Evolutionary conservation across 2,113 vertebrate genomes (phyloP), one percentile per base, ranked within the genome.

Genomic region (Muntiacus muntjak): DNA sequence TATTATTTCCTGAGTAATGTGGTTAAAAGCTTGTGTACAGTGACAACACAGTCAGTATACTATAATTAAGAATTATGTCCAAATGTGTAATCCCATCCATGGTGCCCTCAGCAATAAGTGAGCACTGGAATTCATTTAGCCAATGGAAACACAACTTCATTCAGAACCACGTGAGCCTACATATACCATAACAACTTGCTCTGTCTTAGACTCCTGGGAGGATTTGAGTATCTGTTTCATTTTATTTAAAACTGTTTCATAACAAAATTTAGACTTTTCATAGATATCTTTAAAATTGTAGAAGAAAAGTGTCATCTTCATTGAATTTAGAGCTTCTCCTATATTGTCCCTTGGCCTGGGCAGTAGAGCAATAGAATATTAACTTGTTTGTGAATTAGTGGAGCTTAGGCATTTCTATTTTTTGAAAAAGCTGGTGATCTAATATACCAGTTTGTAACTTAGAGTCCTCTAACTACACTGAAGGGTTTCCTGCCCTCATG

Each of bases 61-160:
- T 40, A 91, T 97, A 86, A 97, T 95, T 97, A 97, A 97, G 50
- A 81, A 60, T 78, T 71, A 89, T 92, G 28, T 95, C 84, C 55
- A 90, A 94, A 79, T n/a, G 9, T 45, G 28, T 92, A 84, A 94
- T 95, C 50, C 16, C 45, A 87, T 90, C 28, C 86, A 52, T 94
- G 50, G 11, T 45, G 82, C 84, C 26, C 28, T 81, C 47, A 95
- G 81, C 64, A 96, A 64, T 90, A 95, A 94, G 71, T 54, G 21
- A 88, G 84, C 12, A 55, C 28, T 93, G 57, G 86, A 91, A 67
- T 91, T 43, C 25, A 64, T 95, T 92, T 95, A 81, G 7, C 40
- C 71, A 62, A 9, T 90, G 26, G 47, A 93, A 94, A 87, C 19
- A 50, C 84, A 94, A 60, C 74, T 86, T 15, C 30, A 2, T 76